These are phyloP conservation scores for Zosterops japonicus DNA, from an alignment of 2,113 vertebrate species.

Conservation along the genomic window DNA sequence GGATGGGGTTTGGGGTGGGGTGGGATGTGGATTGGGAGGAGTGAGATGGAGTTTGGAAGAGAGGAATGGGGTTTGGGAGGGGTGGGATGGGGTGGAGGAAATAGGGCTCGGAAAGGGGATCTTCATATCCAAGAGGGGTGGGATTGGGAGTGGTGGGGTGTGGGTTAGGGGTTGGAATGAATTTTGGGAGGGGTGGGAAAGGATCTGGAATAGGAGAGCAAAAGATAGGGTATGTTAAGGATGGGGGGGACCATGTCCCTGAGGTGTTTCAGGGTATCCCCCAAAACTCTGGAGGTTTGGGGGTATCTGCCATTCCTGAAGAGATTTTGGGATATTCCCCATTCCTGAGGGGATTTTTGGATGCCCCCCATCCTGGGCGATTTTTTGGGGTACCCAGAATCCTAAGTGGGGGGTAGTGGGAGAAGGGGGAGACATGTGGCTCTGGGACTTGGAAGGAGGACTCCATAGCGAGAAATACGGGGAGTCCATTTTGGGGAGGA, in stretches of 20 bases:
- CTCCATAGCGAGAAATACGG: not conserved
- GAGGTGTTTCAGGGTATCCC: not conserved
- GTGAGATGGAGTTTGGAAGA: not conserved
- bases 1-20: not conserved
- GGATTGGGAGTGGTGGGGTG: not conserved
- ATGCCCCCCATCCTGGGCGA: not conserved
- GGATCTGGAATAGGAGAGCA: not conserved
- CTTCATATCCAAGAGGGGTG: not conserved
- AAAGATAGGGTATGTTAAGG: not conserved
- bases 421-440: not conserved
- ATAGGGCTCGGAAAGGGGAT: not conserved
- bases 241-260: not conserved
- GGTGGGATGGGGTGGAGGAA: not conserved
- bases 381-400: not conserved
- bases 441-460: not conserved
- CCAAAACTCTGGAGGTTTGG: not conserved
- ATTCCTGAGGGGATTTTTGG: not conserved
- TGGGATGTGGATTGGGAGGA: too few relatives aligned
- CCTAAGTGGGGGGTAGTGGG: not conserved
- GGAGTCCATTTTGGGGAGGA: not conserved
- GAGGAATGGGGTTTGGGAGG: not conserved
- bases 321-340: not conserved
- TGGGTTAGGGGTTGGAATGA: not conserved
- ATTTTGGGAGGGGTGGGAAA: not conserved
- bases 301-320: not conserved